Base-by-base conservation (phyloP, 1,140 invertebrate species). In the Neodiprion fabricii region DNA sequence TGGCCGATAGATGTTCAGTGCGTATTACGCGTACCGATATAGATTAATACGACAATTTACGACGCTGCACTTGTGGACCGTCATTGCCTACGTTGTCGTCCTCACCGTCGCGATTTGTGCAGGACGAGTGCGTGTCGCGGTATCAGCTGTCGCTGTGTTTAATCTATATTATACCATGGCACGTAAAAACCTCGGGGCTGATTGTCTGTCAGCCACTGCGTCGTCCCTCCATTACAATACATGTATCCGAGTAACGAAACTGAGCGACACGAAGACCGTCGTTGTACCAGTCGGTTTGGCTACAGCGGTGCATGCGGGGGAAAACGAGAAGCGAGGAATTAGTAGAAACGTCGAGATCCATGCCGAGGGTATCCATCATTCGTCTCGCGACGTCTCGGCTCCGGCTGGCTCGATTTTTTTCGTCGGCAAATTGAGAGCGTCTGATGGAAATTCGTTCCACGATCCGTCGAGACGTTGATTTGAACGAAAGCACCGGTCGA, bases 141-240 rank as follows among this genome's bases (percentile, higher is more conserved):
- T 61, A 61, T 61, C 53, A 61, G n/a, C 28, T 40, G 53, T 61
- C 53, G 11, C 53, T 61, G 53, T 61, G 53, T 61, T 61, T 61
- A 61, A 61, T 61, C 53, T 61, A 61, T 61, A 61, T 61, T 61
- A 61, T 61, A 61, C 53, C 53, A 17, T 61, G 53, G 53, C 53
- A 61, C 4, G 53, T 61, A 61, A 61, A 40, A 5, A 61, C 53
- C 53, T 14, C 53, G n/a, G 28, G 28, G 9, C n/a, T 7, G 53
- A 61, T 61, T 61, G 53, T 61, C 53, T 61, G 53, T 61, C 53
- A 61, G 53, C 53, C 4, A 61, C 53, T 61, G 4, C 53, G 53
- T 14, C 53, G 53, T 40, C 28, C 1, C 28, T 40, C 28, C 5
- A 40, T 40, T 40, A 40, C 5, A 40, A 40, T 40, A 40, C 5